These are phyloP conservation scores for Cassiopea xamachana DNA, from an alignment of 30 jellyfish, hydroid and myxozoan species.

Conservation along the genomic window DNA sequence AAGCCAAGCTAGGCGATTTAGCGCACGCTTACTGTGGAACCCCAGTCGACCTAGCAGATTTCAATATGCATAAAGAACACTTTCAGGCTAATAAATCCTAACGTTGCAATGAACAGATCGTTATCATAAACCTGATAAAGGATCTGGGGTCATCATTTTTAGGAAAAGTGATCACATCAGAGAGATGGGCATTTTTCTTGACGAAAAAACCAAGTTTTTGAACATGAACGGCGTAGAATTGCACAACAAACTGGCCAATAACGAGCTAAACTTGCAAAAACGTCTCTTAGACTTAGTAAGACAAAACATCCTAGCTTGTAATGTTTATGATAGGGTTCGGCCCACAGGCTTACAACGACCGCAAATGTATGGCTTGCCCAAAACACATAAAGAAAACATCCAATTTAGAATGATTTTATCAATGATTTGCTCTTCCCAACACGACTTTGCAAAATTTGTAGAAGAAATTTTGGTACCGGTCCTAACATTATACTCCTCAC, in stretches of 20 bases:
- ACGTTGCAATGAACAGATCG: background rate
- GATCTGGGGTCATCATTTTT: background rate
- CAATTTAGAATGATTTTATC: constrained; percentile 38
- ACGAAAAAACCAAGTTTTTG: constrained; percentile 4
- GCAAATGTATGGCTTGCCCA: constrained; percentile 41
- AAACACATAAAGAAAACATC: constrained; percentile 20
- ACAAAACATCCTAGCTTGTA: background rate
- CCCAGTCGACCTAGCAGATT: constrained; percentile 33
- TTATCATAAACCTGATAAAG: constrained; percentile 21
- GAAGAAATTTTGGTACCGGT: constrained; percentile 38
- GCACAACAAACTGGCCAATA: constrained; percentile 10
- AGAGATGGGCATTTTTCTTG: background rate
- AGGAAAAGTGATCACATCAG: constrained; percentile 15
- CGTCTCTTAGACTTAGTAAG: constrained; percentile 3
- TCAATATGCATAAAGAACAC: constrained; percentile 27
- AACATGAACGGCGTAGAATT: constrained; percentile 25
- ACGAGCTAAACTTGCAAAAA: constrained; percentile 24
- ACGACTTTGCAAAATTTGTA: constrained; percentile 26
- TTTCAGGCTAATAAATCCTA: background rate
- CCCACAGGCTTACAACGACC: constrained; percentile 59
- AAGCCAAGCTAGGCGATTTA: constrained; percentile 19
- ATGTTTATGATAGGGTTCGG: constrained; percentile 37
- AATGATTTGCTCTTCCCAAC: constrained; percentile 40
- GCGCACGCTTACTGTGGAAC: constrained; percentile 45
- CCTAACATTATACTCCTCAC: background rate